Conservation (phyloP, 1,140 invertebrate species). For the Atta colombica region DNA sequence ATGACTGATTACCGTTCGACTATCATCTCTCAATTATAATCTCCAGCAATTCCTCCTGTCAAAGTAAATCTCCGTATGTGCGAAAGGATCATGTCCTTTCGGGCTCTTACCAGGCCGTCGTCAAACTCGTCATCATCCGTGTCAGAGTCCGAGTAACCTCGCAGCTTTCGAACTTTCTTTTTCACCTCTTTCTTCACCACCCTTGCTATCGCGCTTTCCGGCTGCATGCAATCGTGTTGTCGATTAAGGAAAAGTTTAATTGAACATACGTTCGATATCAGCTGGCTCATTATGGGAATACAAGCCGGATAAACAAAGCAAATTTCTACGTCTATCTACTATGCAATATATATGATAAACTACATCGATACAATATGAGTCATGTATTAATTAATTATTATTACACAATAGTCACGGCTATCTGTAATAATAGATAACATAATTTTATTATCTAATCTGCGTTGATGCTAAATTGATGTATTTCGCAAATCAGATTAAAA, state of each 20-base stretch:
- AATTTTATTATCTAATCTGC: conserved; percentile 68
- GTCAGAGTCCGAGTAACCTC: conserved; percentile 84
- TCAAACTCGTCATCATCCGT: conserved; percentile 83
- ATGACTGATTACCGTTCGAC: background rate
- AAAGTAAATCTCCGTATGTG: conserved; percentile 14
- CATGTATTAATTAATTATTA: conserved; percentile 8
- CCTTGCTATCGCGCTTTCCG: conserved; percentile 84
- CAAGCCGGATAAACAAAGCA: background rate
- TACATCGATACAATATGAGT: conserved; percentile 19
- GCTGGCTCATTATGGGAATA: conserved; percentile 8
- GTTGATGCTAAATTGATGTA: conserved; percentile 43
- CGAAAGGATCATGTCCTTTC: conserved; percentile 17
- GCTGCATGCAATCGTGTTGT: conserved; percentile 80
- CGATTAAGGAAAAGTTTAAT: conserved; percentile 52
- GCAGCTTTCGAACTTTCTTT: conserved; percentile 86
- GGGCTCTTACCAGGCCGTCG: conserved; percentile 83
- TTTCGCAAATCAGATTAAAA: conserved; percentile 29
- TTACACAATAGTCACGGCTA: background rate
- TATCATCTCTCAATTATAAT: background rate
- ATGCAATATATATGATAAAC: background rate
- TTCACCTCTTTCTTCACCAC: conserved; percentile 85
- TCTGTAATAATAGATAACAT: conserved; percentile 52
- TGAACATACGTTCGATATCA: background rate
- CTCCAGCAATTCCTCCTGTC: conserved; percentile 4
- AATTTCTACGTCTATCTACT: conserved; percentile 10